These are phyloP conservation scores for Sminthurides aquaticus DNA, from an alignment of 2,888 invertebrate genomes.

Conservation along the genomic window DNA sequence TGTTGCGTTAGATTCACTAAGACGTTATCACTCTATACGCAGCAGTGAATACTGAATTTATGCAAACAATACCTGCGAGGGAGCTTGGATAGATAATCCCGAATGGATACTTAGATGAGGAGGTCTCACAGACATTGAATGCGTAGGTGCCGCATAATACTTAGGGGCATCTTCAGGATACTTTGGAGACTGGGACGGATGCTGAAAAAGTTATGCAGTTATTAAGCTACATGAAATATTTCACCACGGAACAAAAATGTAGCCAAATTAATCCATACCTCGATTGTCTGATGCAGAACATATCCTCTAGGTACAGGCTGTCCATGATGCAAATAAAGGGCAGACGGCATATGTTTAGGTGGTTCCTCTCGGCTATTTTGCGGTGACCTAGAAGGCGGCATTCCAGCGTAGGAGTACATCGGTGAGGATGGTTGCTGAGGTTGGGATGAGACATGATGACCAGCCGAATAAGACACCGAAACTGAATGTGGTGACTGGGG, in stretches of 20 bases:
- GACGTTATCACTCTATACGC: too few relatives aligned
- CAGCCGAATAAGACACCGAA: conserved; percentile 13
- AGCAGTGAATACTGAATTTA: neutral
- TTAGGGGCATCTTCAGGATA: conserved; percentile 37
- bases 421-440: conserved; percentile 44
- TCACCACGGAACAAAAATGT: conserved; percentile 6
- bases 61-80: conserved; percentile 19
- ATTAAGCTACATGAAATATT: conserved; percentile 3
- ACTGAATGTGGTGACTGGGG: conserved; percentile 19
- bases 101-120: conserved; percentile 33
- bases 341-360: conserved; percentile 35
- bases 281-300: conserved; percentile 34
- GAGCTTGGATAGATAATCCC: conserved; percentile 30
- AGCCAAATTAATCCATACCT: too few relatives aligned
- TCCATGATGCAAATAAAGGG: conserved; percentile 31
- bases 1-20: neutral
- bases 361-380: conserved; percentile 36
- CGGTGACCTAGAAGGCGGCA: conserved; percentile 37
- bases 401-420: conserved; percentile 48
- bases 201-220: conserved; percentile 15
- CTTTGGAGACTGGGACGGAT: conserved; percentile 32
- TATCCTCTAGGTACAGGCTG: conserved; percentile 30
- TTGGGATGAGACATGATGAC: conserved; percentile 14
- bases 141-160: conserved; percentile 37
- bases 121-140: conserved; percentile 27